A percentile compares a stretch with the other conserved stretches of the same genome.
These are phyloP conservation scores for Cacoxenus indagator DNA, from an alignment of 2,888 invertebrate species.

Conservation along the genomic window DNA sequence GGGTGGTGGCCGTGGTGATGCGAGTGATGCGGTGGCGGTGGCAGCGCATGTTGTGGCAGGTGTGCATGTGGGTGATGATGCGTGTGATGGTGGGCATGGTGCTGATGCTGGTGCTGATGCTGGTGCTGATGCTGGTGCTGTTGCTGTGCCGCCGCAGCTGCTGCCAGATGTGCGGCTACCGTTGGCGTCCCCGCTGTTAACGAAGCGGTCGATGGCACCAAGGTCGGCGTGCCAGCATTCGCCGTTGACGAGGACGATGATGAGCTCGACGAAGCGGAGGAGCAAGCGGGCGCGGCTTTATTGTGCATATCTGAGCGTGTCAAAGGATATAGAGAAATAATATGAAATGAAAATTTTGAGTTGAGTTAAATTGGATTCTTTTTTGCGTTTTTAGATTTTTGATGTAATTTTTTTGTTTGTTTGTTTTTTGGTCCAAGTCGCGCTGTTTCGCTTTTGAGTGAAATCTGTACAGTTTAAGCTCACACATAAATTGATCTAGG, in stretches of 20 bases:
- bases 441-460: background rate
- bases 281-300: slow-evolving; percentile 50
- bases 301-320: slow-evolving; percentile 48
- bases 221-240: slow-evolving; percentile 46
- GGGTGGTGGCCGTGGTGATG: slow-evolving; percentile 55
- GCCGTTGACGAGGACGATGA: slow-evolving; percentile 53
- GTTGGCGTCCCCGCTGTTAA: slow-evolving; percentile 34
- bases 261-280: slow-evolving; percentile 53
- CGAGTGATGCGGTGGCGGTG: slow-evolving; percentile 56
- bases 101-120: slow-evolving; percentile 48
- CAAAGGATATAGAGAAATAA: background rate
- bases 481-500: background rate
- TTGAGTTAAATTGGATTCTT: too few species aligned
- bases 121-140: slow-evolving; percentile 49
- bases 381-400: too few species aligned
- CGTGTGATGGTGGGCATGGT: slow-evolving; percentile 44
- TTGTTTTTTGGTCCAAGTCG: background rate
- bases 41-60: slow-evolving; percentile 48
- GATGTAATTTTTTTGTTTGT: too few species aligned
- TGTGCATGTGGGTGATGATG: slow-evolving; percentile 50
- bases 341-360: too few species aligned
- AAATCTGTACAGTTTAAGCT: background rate
- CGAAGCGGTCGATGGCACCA: slow-evolving; percentile 32
- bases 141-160: too few species aligned
- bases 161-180: slow-evolving; percentile 55